Evolutionary conservation across 2,797 vertebrate genomes (phyloP).

Genomic region (Chelon labrosus): DNA sequence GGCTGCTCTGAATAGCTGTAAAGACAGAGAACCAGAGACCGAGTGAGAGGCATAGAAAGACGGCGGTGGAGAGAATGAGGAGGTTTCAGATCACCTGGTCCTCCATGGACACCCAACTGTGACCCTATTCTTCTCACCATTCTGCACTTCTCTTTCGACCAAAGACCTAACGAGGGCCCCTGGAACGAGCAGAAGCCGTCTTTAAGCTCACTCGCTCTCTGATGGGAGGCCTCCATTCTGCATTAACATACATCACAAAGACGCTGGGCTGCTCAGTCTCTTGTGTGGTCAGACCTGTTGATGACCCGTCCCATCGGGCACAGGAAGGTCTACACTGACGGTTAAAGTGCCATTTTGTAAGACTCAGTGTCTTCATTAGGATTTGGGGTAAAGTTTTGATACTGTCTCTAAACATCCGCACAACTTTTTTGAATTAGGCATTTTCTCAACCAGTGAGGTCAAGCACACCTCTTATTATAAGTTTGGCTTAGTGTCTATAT

Average conservation of each 20-base stretch:
- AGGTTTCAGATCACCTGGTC: slow-evolving; percentile 66
- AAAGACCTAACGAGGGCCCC: slow-evolving; percentile 42
- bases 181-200: slow-evolving; percentile 54
- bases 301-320: slow-evolving; percentile 30
- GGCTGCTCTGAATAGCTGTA: slow-evolving; percentile 65
- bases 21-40: slow-evolving; percentile 54
- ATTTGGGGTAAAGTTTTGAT: too few relatives aligned
- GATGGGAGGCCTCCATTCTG: slow-evolving; percentile 36
- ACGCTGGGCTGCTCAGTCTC: slow-evolving; percentile 30
- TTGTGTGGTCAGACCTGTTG: slow-evolving; percentile 34
- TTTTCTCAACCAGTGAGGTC: too few relatives aligned
- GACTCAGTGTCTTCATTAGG: too few relatives aligned
- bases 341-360: not conserved
- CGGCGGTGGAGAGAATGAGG: slow-evolving; percentile 48
- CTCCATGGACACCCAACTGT: slow-evolving; percentile 67
- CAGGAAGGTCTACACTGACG: not conserved
- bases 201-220: slow-evolving; percentile 43
- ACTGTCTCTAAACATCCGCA: too few relatives aligned
- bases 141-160: slow-evolving; percentile 64
- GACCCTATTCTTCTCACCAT: slow-evolving; percentile 66
- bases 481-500: too few relatives aligned
- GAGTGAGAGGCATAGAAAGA: slow-evolving; percentile 51
- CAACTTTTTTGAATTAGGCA: too few relatives aligned
- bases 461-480: too few relatives aligned
- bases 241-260: slow-evolving; percentile 38